Conservation (phyloP, 2,888 invertebrate species). For the Scaeva pyrastri region DNA sequence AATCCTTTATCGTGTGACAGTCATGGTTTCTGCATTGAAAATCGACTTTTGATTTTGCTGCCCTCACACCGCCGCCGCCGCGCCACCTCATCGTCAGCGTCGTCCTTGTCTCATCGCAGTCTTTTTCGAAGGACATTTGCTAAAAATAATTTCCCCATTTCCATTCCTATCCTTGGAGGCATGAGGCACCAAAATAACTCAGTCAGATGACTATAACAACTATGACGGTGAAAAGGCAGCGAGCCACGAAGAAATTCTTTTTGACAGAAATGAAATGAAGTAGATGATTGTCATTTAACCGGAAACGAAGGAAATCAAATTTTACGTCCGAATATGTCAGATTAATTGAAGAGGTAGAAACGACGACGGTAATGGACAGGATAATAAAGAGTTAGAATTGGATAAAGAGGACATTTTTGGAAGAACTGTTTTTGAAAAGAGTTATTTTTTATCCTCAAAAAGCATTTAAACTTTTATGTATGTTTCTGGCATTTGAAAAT, state of each 20-base stretch:
- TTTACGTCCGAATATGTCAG: slow-evolving; percentile 30
- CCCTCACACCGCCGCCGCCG: not conserved
- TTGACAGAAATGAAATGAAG: slow-evolving; percentile 17
- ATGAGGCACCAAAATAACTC: not conserved
- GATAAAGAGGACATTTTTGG: too few species aligned
- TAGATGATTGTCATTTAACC: slow-evolving; percentile 47
- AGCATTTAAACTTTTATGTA: too few species aligned
- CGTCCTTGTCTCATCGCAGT: not conserved
- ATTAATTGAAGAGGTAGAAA: slow-evolving; percentile 49
- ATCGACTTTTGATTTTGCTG: not conserved
- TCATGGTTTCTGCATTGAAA: slow-evolving; percentile 1
- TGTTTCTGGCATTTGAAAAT: too few species aligned
- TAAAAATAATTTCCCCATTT: slow-evolving; percentile 21
- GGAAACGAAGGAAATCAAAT: slow-evolving; percentile 45
- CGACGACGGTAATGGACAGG: not conserved
- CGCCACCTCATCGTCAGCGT: not conserved
- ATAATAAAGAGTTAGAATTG: too few species aligned
- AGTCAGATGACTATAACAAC: not conserved
- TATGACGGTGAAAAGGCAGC: not conserved
- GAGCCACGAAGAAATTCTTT: not conserved
- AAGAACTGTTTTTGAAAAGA: too few species aligned
- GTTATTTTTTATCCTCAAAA: too few species aligned
- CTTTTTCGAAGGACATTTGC: slow-evolving; percentile 26
- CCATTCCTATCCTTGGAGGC: not conserved
- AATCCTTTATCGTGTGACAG: slow-evolving; percentile 8